Base-by-base conservation (phyloP, 2,113 vertebrate species). In the Pollimyrus isidori region DNA sequence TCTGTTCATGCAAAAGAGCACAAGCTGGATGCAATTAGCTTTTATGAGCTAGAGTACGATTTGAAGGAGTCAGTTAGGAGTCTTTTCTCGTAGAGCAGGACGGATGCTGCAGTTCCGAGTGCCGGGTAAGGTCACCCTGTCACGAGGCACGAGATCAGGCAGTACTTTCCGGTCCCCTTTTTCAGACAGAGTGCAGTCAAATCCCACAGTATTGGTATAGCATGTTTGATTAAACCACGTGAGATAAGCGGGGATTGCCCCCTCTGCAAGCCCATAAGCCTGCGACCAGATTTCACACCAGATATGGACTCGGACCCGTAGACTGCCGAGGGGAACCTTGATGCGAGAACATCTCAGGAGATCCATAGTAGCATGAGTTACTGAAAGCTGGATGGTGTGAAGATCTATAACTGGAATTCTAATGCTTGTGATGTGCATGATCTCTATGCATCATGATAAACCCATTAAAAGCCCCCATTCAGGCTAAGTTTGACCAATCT, bases 21-120 rank as follows among this genome's bases (percentile, higher is more conserved):
- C 69, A 76, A 76, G 69, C 69, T 76, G 69, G 69, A 76, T 76
- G 69, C 69, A 76, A 76, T 76, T 76, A 76, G 69, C 30, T 76
- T 83, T 42, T 83, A 83, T 83, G 21, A 46, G 39, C 45, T 21
- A 83, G 7, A 83, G 45, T 23, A 46, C 19, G 21, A 46, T 48
- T 45, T 83, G 42, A 45, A 42, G 80, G 42, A 83, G 80, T 46
- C 35, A 46, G 35, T 83, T 83, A 48, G 35, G 39, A 83, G 35
- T 46, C 39, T 83, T 42, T 23, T 23, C 21, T 83, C 21, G 80
- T 48, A 83, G 80, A 83, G 45, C 80, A 83, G 80, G 80, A 83
- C 39, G 17, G 80, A 83, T 83, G 35, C 35, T 46, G 45, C 80
- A 46, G 35, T 42, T 83, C 80, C 3, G 80, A 83, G 45, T 83